Conservation (phyloP, 2,888 invertebrate genomes). For the Cataglyphis altisquamis region DNA sequence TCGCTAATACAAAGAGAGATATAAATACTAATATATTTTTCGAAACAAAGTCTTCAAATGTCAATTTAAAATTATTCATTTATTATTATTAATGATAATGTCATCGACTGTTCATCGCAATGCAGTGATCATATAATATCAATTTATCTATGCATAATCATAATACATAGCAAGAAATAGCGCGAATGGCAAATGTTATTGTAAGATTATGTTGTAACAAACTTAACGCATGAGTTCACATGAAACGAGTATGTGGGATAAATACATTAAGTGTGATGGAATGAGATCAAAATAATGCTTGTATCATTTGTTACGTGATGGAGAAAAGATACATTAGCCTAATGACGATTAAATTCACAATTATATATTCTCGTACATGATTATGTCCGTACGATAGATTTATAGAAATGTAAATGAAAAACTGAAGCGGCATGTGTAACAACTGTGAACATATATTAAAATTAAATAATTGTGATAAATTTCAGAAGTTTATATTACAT, state of each 20-base stretch:
- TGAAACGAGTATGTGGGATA: neutral
- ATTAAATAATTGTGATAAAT: neutral
- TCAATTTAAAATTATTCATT: neutral
- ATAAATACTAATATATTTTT: slow-evolving; percentile 17
- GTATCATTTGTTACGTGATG: neutral
- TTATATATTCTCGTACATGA: neutral
- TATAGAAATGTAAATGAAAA: neutral
- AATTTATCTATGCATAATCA: neutral
- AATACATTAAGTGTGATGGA: neutral
- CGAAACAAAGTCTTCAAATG: neutral
- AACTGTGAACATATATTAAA: neutral
- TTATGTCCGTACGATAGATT: neutral
- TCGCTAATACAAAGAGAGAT: neutral
- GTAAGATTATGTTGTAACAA: slow-evolving; percentile 32
- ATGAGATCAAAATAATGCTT: slow-evolving; percentile 17
- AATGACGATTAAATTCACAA: neutral
- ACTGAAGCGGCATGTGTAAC: neutral
- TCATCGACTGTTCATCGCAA: neutral
- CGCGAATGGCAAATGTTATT: slow-evolving; percentile 14
- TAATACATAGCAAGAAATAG: neutral
- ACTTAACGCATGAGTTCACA: slow-evolving; percentile 28
- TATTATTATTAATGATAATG: slow-evolving; percentile 3
- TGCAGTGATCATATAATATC: slow-evolving; percentile 14
- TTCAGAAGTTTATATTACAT: neutral
- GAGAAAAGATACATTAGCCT: neutral